Conservation (phyloP, 2,113 vertebrate species). For the Chauna torquata region DNA sequence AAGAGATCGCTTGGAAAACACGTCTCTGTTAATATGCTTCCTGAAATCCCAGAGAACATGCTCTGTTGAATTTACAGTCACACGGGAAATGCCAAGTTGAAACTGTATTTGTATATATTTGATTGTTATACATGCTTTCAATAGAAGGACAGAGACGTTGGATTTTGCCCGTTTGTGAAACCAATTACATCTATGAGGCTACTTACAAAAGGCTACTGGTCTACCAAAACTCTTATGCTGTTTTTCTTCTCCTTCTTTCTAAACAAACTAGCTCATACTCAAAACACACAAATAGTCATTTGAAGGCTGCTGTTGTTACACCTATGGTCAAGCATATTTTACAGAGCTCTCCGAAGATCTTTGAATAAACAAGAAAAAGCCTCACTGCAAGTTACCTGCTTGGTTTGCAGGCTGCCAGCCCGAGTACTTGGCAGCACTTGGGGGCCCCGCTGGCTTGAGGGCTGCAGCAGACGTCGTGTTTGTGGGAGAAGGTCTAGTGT, state of each 20-base stretch:
- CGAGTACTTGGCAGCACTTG: slow-evolving; percentile 63
- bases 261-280: neutral
- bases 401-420: slow-evolving; percentile 71
- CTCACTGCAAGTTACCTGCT: slow-evolving; percentile 71
- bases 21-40: neutral
- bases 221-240: neutral
- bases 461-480: neutral
- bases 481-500: slow-evolving; percentile 43
- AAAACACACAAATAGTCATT: neutral
- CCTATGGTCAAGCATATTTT: neutral
- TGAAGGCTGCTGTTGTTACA: neutral
- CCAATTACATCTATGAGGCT: neutral
- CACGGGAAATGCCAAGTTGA: neutral
- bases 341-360: neutral
- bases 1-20: neutral
- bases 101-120: neutral
- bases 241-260: neutral
- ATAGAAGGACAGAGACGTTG: neutral
- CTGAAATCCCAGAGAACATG: neutral
- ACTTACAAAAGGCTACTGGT: neutral
- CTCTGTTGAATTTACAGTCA: neutral
- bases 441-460: slow-evolving; percentile 52
- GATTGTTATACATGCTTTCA: neutral
- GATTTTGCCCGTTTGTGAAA: neutral
- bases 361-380: neutral